Base-by-base conservation (phyloP, 2,797 vertebrate genomes). In the Eulemur mongoz region DNA sequence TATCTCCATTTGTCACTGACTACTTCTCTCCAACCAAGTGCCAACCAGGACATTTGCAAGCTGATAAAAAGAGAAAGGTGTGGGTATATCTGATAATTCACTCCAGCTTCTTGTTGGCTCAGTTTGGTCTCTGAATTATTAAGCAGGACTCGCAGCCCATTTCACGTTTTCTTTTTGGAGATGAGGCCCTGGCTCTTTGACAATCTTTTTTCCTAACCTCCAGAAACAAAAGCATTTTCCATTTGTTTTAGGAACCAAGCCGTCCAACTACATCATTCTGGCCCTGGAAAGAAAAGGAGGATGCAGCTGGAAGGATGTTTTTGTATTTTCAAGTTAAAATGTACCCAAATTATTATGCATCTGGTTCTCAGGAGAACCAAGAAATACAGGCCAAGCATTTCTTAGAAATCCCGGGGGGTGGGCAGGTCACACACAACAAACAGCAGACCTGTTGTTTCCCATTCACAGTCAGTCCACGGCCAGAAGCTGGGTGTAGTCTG, bases 301-400 rank as follows among this genome's bases (percentile, higher is more conserved):
- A 96, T 94, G 78, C 81, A 96, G 87, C 84, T 96, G 87, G 83
- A 95, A 98, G 95, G 96, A 97, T 96, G 93, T 89, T 95, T 96
- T 89, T 85, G 78, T 57, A 73, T 92, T 94, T 96, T 80, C 54
- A 70, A 89, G 45, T 89, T 92, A 90, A 93, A 94, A 86, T 85
- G n/a, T 76, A 57, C 85, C 85, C 70, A 93, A 61, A 82, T 84
- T 88, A 57, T 79, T 75, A 48, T 25, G 88, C 23, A 72, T 75
- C 91, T 89, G 61, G 75, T 32, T 95, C 93, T 69, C 67, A 88
- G 48, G 76, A 92, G 76, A 95, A 85, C 59, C 38, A 73, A 94
- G 69, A 92, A 72, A 88, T 23, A 63, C 7, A 54, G 6, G 69
- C 67, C 59, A 92, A 83, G n/a, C 52, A 87, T 95, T 96, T 98